Base-by-base conservation (phyloP, 2,113 vertebrate species). In the Todiramphus chloris region DNA sequence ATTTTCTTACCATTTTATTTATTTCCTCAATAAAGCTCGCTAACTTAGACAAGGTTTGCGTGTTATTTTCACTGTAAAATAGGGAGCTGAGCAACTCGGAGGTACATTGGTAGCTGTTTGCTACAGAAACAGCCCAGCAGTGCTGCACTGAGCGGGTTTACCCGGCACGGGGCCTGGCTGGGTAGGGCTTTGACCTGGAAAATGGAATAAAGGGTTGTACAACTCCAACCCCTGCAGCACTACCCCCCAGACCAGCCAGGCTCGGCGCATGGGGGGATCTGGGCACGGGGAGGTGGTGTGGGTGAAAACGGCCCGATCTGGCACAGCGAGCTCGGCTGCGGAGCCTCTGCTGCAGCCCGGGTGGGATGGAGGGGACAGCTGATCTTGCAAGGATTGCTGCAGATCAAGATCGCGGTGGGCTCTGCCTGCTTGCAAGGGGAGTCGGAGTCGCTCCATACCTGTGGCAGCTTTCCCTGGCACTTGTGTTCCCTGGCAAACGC, bases 11-110 rank as follows among this genome's bases (percentile, higher is more conserved):
- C 0, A 18, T 55, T 75, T 74, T 92, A 95, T 95, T 96, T 97
- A 96, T 97, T 96, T 87, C 62, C 44, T 80, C 43, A 92, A 73
- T 94, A 94, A 92, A 96, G 62, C 66, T 89, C 16, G 5, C 33
- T 64, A 39, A 56, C 44, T 44, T 46, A 3, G n/a, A 8, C 31
- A 62, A 48, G 15, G 30, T 6, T 64, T 8, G 11, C 16, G 5
- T 28, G 28, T 30, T 83, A 4, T 67, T 95, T 75, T 84, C 1
- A 1, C 53, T 50, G 48, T 33, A 31, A 56, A 72, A 14, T 0
- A 7, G 27, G 43, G 21, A 20, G 13, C 1, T 14, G 67, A 37
- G 50, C 15, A 21, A 3, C 33, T 13, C 4, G 25, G 78, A 33
- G 53, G 6, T 16, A 16, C 1, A 7, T 4, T 6, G 37, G 3